Conservation (phyloP, 2,797 vertebrate species). For the Silurus aristotelis region DNA sequence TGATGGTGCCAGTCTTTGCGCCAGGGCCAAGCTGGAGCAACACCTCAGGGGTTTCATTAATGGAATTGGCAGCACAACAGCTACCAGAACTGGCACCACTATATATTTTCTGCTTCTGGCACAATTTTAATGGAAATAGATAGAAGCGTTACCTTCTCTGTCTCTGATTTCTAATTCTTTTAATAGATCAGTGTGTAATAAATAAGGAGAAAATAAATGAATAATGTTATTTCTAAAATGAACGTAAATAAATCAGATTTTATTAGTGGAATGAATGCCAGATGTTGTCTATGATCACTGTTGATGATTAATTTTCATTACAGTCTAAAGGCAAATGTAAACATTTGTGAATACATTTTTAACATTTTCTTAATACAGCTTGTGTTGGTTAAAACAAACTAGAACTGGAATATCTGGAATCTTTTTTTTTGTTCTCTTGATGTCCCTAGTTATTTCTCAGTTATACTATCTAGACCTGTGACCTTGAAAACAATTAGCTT, state of each 20-base stretch:
- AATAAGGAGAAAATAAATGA: neutral
- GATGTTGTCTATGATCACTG: neutral
- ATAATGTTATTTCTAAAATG: neutral
- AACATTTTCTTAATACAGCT: neutral
- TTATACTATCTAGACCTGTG: constrained; percentile 36
- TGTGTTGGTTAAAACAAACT: neutral
- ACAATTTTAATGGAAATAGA: constrained; percentile 16
- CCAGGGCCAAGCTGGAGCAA: constrained; percentile 43
- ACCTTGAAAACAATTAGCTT: constrained; percentile 73
- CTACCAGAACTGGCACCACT: constrained; percentile 37
- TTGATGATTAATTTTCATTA: neutral
- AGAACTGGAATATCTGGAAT: neutral
- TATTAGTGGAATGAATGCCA: neutral
- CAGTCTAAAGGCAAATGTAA: neutral
- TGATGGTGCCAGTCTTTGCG: constrained; percentile 36
- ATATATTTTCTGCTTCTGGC: constrained; percentile 28
- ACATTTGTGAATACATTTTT: neutral
- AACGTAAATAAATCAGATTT: neutral
- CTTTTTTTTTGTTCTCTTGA: constrained; percentile 1
- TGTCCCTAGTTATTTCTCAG: constrained; percentile 38
- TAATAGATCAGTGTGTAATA: neutral
- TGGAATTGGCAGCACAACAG: constrained; percentile 44
- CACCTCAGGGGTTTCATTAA: constrained; percentile 45
- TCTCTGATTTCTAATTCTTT: constrained; percentile 18
- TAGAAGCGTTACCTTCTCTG: neutral